These are phyloP conservation scores for Trogon surrucura DNA, from an alignment of 2,113 vertebrate genomes.

Conservation along the genomic window DNA sequence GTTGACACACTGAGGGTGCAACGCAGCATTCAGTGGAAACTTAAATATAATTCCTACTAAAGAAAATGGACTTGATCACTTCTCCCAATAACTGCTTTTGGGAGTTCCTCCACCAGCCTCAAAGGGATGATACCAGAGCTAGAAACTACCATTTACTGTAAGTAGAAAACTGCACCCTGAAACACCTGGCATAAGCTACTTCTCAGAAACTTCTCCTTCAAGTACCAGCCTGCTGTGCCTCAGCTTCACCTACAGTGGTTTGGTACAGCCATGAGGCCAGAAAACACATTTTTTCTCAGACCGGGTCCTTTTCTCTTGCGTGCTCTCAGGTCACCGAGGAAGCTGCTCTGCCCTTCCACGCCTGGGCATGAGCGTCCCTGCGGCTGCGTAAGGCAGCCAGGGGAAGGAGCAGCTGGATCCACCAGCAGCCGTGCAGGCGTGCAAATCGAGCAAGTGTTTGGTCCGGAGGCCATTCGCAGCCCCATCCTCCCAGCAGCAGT, in stretches of 20 bases:
- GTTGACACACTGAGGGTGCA: neutral
- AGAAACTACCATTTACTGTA: neutral
- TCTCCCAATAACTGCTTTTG: neutral
- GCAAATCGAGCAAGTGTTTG: constrained; percentile 54
- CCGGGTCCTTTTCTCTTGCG: neutral
- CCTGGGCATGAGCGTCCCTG: neutral
- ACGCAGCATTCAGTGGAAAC: neutral
- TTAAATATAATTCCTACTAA: neutral
- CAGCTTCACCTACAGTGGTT: neutral
- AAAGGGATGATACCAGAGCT: neutral
- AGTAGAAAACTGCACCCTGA: neutral
- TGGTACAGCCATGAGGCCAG: neutral
- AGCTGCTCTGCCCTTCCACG: neutral
- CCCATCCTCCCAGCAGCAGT: constrained; percentile 36
- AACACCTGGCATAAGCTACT: neutral
- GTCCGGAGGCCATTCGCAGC: constrained; percentile 41
- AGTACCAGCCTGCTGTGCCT: neutral
- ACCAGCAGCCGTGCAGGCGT: constrained; percentile 35
- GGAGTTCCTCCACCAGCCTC: neutral
- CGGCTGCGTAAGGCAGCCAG: neutral
- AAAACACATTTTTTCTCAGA: neutral
- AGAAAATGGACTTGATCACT: neutral
- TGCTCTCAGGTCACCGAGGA: neutral
- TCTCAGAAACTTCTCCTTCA: neutral
- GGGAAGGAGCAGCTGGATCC: constrained; percentile 53